Base-by-base conservation (phyloP, 2,797 vertebrate species). In the Cottoperca gobio region DNA sequence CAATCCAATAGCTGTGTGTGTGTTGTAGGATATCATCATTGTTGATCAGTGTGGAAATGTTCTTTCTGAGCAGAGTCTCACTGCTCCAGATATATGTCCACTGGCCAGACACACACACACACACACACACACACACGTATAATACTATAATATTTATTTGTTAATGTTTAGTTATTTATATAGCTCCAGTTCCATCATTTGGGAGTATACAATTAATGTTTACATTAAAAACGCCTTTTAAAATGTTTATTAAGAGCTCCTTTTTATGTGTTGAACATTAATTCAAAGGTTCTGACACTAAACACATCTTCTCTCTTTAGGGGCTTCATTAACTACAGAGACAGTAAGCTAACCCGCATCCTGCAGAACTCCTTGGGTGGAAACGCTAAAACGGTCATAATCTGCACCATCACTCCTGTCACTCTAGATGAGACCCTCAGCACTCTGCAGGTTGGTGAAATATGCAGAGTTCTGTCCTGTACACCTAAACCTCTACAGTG, bases 281-380 rank as follows among this genome's bases (percentile, higher is more conserved):
- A 17, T 63, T 37, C 1, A 6, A 39, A 8, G 13, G 65, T 5
- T n/a, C 17, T 23, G 5, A 28, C 12, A 31, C 5, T 39, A 1
- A 37, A 55, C 19, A 0, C 1, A 6, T 33, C 63, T 2, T 52
- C 1, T 88, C 3, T 61, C 1, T 88, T 42, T 77, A 95, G 96
- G 68, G 95, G 96, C 48, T 99, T 97, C 88, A 96, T 95, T 73
- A 99, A 97, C 91, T 99, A 99, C 91, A 94, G 97, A 89, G 97
- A 99, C 81, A 99, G 97, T 84, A 99, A 99, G 43, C 93, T 99
- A 2, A 99, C 98, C 21, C 94, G 97, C 63, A 99, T 99, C 93
- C 95, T 99, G 8, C 97, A 99, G 86, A 99, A 98, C 82, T 99
- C 98, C 0, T 85, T 99, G 83, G 98, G 98, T 63, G 98, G 97